These are phyloP conservation scores for Acrobasis consociella DNA, from an alignment of 2,888 invertebrate species.

Conservation along the genomic window DNA sequence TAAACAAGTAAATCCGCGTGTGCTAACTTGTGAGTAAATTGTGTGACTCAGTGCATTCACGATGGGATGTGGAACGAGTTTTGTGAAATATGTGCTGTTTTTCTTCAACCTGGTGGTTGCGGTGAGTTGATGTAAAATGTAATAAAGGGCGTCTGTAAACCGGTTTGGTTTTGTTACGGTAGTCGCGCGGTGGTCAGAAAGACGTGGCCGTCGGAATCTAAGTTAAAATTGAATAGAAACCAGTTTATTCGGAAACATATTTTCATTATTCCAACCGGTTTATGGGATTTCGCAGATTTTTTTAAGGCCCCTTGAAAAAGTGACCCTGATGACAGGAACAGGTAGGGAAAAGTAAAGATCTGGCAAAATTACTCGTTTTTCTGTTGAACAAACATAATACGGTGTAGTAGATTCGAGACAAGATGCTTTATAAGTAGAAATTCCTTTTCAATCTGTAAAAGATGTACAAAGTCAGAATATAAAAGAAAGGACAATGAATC, in stretches of 20 bases:
- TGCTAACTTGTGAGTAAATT: conserved; percentile 67
- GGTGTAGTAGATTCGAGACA: too few species aligned
- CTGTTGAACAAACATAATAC: background rate
- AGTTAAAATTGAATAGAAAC: conserved; percentile 10
- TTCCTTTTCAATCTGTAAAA: too few species aligned
- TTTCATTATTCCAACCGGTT: background rate
- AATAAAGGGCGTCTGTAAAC: conserved; percentile 52
- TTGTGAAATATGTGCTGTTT: conserved; percentile 92
- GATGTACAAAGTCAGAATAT: too few species aligned
- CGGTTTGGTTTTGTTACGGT: conserved; percentile 69
- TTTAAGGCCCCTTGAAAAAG: conserved; percentile 6
- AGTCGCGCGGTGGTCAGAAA: conserved; percentile 61
- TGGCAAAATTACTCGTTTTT: background rate
- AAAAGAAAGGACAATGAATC: too few species aligned
- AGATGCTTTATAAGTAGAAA: too few species aligned
- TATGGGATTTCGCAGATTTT: conserved; percentile 4
- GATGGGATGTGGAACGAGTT: conserved; percentile 88
- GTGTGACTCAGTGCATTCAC: conserved; percentile 68
- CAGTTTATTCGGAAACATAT: conserved; percentile 12
- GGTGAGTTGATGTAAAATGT: conserved; percentile 82
- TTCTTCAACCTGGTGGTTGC: conserved; percentile 90
- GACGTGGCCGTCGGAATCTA: conserved; percentile 34
- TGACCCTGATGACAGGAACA: background rate
- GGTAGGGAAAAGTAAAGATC: background rate
- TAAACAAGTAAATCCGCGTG: conserved; percentile 62